These are phyloP conservation scores for Bombus ignitus DNA, from an alignment of 1,140 invertebrate genomes.

Conservation along the genomic window DNA sequence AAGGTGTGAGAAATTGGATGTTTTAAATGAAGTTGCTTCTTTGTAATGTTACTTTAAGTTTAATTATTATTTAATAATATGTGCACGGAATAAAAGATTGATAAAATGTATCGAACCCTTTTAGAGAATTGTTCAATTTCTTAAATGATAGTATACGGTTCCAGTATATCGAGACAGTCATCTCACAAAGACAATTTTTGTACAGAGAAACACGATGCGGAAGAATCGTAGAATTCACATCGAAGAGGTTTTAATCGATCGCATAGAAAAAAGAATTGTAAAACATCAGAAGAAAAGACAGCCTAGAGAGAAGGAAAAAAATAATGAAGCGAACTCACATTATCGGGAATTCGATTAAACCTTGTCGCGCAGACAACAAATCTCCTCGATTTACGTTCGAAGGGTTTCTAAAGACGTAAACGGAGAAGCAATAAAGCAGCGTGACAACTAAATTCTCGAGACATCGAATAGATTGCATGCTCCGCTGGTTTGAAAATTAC, in stretches of 20 bases:
- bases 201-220: neutral
- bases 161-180: neutral
- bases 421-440: conserved; percentile 36
- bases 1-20: too few relatives aligned
- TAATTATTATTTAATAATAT: neutral
- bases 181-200: neutral
- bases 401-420: conserved; percentile 50
- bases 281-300: too few relatives aligned
- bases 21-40: neutral
- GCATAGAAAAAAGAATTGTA: neutral
- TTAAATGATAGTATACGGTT: too few relatives aligned
- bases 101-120: neutral
- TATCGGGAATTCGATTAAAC: conserved; percentile 49
- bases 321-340: neutral
- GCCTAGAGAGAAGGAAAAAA: neutral
- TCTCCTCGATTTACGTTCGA: conserved; percentile 45
- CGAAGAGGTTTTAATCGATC: neutral
- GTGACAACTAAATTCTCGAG: conserved; percentile 43
- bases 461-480: neutral
- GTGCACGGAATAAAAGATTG: neutral
- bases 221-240: neutral
- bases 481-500: neutral
- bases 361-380: conserved; percentile 46
- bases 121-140: too few relatives aligned
- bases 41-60: neutral